Conservation (phyloP, 1,140 invertebrate genomes). For the Pomacea maculata region DNA sequence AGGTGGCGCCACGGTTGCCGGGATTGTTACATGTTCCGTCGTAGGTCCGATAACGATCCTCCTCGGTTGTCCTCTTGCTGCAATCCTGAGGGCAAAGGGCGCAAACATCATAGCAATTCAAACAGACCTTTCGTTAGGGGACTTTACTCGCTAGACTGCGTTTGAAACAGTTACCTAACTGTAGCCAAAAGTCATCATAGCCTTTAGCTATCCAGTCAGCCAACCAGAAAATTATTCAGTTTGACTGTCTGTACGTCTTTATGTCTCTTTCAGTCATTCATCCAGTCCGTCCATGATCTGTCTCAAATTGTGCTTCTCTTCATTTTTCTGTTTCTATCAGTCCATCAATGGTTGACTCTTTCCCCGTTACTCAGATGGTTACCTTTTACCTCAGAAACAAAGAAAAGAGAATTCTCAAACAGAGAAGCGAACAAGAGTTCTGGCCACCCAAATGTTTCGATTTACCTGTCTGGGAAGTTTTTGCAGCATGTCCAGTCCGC, state of each 20-base stretch:
- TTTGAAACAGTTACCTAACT: background rate
- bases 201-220: background rate
- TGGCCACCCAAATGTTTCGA: background rate
- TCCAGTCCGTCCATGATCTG: background rate
- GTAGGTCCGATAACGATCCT: background rate
- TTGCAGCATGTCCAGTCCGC: background rate
- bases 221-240: background rate
- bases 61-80: background rate
- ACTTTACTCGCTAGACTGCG: background rate
- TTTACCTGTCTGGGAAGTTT: constrained; percentile 8
- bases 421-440: too few relatives aligned
- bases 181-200: background rate
- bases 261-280: constrained; percentile 1
- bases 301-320: too few relatives aligned
- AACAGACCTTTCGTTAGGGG: background rate
- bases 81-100: background rate
- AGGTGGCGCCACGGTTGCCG: background rate
- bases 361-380: background rate
- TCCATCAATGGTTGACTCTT: background rate
- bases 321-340: background rate
- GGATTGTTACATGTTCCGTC: constrained; percentile 8
- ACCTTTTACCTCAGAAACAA: background rate
- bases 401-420: too few relatives aligned
- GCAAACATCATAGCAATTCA: background rate
- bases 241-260: background rate